Percentiles rank a stretch among this genome's conserved stretches.
These are phyloP conservation scores for Lophotis ruficrista DNA, from an alignment of 2,113 vertebrate genomes.

Conservation along the genomic window DNA sequence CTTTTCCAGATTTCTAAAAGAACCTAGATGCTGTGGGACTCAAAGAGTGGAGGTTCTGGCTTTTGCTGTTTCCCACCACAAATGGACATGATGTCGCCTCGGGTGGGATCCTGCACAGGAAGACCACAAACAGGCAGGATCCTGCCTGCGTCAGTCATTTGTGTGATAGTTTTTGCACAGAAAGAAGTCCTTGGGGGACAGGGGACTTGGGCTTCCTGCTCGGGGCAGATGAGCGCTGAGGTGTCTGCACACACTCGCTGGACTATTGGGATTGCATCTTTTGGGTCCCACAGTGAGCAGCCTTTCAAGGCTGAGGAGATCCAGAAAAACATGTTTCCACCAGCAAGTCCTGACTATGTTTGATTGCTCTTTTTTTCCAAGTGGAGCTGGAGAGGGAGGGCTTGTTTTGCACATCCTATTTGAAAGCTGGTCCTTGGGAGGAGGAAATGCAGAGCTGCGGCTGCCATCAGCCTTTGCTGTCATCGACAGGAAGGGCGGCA, in stretches of 20 bases:
- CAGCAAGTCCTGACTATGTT: neutral
- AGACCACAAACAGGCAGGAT: neutral
- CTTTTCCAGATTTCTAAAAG: neutral
- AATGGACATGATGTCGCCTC: rapidly evolving
- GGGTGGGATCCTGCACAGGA: neutral
- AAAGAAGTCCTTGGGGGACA: neutral
- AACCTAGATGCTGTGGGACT: neutral
- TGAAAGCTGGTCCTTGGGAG: neutral
- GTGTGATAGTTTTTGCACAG: neutral
- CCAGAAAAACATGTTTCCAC: neutral
- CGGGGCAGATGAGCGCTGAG: neutral
- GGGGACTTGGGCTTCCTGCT: neutral
- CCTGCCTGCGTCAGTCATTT: neutral
- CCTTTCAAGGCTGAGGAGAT: neutral
- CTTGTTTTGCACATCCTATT: neutral
- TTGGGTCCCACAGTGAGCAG: neutral
- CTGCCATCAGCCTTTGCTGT: neutral
- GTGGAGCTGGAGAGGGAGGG: neutral
- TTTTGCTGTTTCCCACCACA: neutral
- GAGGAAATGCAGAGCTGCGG: neutral
- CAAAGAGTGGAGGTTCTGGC: neutral
- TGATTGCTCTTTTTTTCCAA: neutral
- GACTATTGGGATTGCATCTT: neutral
- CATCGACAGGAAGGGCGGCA: neutral
- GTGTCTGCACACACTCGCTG: rapidly evolving